Evolutionary conservation across 2,888 invertebrate genomes (phyloP).

Genomic region (Girardia tigrina): DNA sequence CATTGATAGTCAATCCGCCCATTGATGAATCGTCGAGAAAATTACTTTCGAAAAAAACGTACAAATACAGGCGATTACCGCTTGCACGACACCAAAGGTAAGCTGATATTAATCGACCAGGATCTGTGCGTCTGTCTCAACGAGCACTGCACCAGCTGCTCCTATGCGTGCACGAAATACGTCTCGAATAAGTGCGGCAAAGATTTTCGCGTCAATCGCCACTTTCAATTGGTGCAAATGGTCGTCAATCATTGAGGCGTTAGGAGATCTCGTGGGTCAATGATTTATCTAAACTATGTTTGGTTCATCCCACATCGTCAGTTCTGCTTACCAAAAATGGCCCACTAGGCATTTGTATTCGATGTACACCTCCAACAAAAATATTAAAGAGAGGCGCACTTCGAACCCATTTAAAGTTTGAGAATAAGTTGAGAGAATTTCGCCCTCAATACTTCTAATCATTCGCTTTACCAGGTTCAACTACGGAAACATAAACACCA

Average conservation of each 20-base stretch:
- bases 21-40: not conserved
- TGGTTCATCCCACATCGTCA: too few species aligned
- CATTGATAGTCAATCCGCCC: not conserved
- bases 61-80: not conserved
- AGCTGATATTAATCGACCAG: slow-evolving; percentile 51
- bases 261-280: too few species aligned
- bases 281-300: too few species aligned
- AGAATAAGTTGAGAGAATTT: too few species aligned
- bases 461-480: too few species aligned
- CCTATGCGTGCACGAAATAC: slow-evolving; percentile 56
- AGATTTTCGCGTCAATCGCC: slow-evolving; percentile 42
- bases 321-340: too few species aligned
- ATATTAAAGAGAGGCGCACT: too few species aligned
- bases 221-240: slow-evolving; percentile 1
- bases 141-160: slow-evolving; percentile 66
- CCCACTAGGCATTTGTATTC: too few species aligned
- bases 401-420: too few species aligned
- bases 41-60: not conserved
- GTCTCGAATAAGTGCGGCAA: slow-evolving; percentile 46
- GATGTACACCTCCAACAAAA: too few species aligned
- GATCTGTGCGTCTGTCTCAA: slow-evolving; percentile 75
- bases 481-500: too few species aligned
- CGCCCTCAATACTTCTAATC: too few species aligned
- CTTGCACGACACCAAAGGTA: slow-evolving; percentile 44
- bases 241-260: not conserved